Evolutionary conservation across 2,113 vertebrate genomes (phyloP).

Genomic region (Sula dactylatra): DNA sequence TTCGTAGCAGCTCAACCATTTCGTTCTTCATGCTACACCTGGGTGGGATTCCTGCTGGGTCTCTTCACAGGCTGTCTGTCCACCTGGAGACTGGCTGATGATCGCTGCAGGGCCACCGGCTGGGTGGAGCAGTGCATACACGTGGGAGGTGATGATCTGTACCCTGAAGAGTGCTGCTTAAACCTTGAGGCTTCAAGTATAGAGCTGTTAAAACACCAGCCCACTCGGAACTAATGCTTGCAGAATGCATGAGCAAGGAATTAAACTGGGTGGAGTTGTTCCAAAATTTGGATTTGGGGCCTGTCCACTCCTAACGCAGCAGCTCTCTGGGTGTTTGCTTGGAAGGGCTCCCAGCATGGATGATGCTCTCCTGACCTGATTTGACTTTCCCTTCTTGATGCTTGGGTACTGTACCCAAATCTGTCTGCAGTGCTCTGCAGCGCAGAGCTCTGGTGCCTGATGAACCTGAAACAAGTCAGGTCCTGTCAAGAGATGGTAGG

Average conservation of each 20-base stretch:
- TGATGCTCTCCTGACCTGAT: constrained; percentile 60
- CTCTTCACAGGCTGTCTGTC: not conserved
- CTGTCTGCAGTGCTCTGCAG: not conserved
- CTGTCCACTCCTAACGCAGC: not conserved
- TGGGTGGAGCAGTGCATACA: fast-evolving
- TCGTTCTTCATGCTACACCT: not conserved
- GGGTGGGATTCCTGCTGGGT: not conserved
- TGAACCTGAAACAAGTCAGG: not conserved
- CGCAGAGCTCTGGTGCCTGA: not conserved
- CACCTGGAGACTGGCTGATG: not conserved
- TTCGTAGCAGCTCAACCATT: not conserved
- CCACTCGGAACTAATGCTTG: constrained; percentile 26
- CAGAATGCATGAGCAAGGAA: constrained; percentile 37
- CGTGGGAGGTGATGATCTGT: not conserved
- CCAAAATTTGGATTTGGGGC: constrained; percentile 46
- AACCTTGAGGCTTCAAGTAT: not conserved
- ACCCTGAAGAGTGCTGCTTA: not conserved
- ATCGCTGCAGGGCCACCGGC: fast-evolving
- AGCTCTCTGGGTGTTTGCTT: constrained; percentile 59
- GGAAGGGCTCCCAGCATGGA: constrained; percentile 30
- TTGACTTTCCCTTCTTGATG: constrained; percentile 27
- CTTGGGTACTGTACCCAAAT: not conserved
- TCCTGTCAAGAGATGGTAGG: not conserved
- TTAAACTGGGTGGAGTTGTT: constrained; percentile 56
- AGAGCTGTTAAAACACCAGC: not conserved